Percentiles rank a stretch among this genome's conserved stretches.
phyloP scores from a whole-genome alignment of 2,113 vertebrate genomes.

The Muscicapa adusta region DNA sequence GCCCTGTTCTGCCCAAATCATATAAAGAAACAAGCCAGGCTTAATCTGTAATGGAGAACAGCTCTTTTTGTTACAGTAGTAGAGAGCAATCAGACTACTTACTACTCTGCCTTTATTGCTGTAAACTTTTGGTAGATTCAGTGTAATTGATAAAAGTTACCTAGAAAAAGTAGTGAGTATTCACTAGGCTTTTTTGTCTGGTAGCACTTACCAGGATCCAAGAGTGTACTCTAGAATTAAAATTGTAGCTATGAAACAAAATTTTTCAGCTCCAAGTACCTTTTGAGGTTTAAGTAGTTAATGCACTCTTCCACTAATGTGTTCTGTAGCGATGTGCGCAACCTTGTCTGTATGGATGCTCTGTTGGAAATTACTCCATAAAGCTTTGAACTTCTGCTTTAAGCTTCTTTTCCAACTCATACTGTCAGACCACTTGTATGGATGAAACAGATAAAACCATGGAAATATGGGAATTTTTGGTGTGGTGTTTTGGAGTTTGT shows the following conservation, averaged over 20 bases:
- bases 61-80: not conserved
- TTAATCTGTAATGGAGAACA: not conserved
- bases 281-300: not conserved
- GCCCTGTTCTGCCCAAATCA: not conserved
- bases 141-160: not conserved
- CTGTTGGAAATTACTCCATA: not conserved
- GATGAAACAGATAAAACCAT: not conserved
- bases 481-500: not conserved
- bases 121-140: not conserved
- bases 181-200: not conserved
- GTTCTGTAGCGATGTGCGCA: not conserved
- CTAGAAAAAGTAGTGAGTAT: not conserved
- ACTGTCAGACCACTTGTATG: not conserved
- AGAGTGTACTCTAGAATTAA: not conserved
- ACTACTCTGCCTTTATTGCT: not conserved
- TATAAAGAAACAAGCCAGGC: not conserved
- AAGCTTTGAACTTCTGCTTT: not conserved
- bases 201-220: not conserved
- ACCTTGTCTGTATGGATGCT: not conserved
- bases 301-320: not conserved
- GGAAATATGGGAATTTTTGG: not conserved
- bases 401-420: accelerated
- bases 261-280: not conserved
- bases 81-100: not conserved
- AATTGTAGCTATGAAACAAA: not conserved